phyloP scores from a whole-genome alignment of 2,797 vertebrate species.

The Echeneis naucrates region DNA sequence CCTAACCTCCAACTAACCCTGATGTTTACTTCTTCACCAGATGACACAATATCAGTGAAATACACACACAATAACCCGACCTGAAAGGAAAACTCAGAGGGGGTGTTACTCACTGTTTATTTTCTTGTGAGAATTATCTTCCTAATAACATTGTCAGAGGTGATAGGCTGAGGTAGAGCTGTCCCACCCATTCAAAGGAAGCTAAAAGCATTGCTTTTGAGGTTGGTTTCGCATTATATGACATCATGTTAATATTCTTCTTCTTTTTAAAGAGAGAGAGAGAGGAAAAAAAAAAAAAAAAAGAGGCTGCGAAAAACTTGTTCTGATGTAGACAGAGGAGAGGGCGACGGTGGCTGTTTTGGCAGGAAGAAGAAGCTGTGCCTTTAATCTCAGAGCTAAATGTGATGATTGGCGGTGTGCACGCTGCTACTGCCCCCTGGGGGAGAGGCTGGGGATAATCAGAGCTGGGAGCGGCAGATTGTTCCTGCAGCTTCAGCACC shows the following conservation, averaged over 20 bases:
- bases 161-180: slow-evolving; percentile 30
- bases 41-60: slow-evolving; percentile 74
- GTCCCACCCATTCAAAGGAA: slow-evolving; percentile 42
- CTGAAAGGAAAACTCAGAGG: slow-evolving; percentile 58
- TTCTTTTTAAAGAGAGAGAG: too few relatives aligned
- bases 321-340: slow-evolving; percentile 56
- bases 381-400: slow-evolving; percentile 61
- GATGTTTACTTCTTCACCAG: slow-evolving; percentile 48
- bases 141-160: slow-evolving; percentile 63
- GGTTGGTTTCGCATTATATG: slow-evolving; percentile 54
- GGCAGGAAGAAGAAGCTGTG: slow-evolving; percentile 40
- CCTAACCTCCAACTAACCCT: slow-evolving; percentile 47
- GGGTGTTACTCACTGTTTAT: slow-evolving; percentile 55
- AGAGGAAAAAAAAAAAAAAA: background rate
- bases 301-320: slow-evolving; percentile 61
- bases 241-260: slow-evolving; percentile 66
- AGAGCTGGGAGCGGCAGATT: slow-evolving; percentile 59
- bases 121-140: slow-evolving; percentile 65
- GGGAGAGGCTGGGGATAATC: slow-evolving; percentile 48
- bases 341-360: slow-evolving; percentile 38
- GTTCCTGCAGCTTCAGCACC: slow-evolving; percentile 65
- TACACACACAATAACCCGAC: slow-evolving; percentile 63
- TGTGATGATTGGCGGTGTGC: slow-evolving; percentile 40
- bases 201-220: slow-evolving; percentile 44
- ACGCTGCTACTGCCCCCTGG: slow-evolving; percentile 81